Percentiles rank a stretch among this genome's conserved stretches.
These are phyloP conservation scores for Corythornis madagascariensis DNA, from an alignment of 2,113 vertebrate species.

Conservation along the genomic window DNA sequence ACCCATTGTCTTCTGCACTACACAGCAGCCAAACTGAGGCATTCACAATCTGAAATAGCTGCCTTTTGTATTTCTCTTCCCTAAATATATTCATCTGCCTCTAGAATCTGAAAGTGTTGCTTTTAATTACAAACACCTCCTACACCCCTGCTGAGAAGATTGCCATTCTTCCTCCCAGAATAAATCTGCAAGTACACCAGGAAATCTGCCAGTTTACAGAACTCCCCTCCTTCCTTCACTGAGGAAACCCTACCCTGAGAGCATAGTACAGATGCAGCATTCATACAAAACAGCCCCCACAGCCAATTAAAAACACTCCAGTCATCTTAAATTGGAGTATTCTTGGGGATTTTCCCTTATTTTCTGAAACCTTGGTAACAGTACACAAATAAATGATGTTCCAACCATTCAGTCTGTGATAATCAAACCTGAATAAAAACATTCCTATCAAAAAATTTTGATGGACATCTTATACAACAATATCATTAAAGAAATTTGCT, in stretches of 20 bases:
- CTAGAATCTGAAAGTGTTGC: not conserved
- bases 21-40: not conserved
- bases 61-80: not conserved
- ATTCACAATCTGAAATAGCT: not conserved
- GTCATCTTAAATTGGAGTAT: not conserved
- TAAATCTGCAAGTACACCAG: not conserved
- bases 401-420: not conserved
- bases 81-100: not conserved
- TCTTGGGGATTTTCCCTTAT: not conserved
- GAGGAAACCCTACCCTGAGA: not conserved
- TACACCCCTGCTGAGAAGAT: not conserved
- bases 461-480: not conserved
- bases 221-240: not conserved
- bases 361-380: not conserved
- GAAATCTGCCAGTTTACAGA: constrained; percentile 2
- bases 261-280: not conserved
- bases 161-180: not conserved
- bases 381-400: not conserved
- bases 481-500: not conserved
- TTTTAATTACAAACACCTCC: constrained; percentile 30
- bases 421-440: not conserved
- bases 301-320: not conserved
- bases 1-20: not conserved
- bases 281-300: not conserved
- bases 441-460: not conserved